These are phyloP conservation scores for Elmis aenea DNA, from an alignment of 2,888 invertebrate genomes.

Conservation along the genomic window DNA sequence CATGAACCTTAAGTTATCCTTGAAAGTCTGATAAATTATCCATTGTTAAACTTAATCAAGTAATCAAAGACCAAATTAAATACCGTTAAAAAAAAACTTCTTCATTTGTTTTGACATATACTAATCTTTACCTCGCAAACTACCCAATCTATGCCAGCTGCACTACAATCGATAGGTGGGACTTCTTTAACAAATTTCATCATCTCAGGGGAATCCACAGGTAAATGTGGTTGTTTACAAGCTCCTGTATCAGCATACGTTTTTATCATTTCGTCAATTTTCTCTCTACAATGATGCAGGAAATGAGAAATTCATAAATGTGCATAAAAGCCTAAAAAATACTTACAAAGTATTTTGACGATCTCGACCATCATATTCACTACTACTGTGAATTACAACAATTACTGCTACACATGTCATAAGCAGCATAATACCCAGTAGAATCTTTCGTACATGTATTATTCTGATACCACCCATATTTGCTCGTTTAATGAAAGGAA, in stretches of 20 bases:
- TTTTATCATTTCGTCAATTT: slow-evolving; percentile 49
- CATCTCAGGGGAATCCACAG: slow-evolving; percentile 66
- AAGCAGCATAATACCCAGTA: slow-evolving; percentile 5
- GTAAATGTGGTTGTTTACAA: slow-evolving; percentile 62
- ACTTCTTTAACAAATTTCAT: slow-evolving; percentile 63
- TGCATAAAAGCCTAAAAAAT: slow-evolving; percentile 2
- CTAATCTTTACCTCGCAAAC: slow-evolving; percentile 57
- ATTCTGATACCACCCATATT: slow-evolving; percentile 12
- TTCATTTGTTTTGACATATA: no score
- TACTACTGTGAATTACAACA: slow-evolving; percentile 19
- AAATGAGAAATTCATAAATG: slow-evolving; percentile 4
- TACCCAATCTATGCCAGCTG: slow-evolving; percentile 68
- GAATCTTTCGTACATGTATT: slow-evolving; percentile 8
- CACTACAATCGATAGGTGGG: slow-evolving; percentile 61
- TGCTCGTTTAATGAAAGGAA: no score
- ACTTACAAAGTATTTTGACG: slow-evolving; percentile 37
- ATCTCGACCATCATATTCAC: slow-evolving; percentile 29
- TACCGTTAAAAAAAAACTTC: no score
- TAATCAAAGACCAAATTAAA: no score
- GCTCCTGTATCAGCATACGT: slow-evolving; percentile 47
- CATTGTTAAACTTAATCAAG: no score
- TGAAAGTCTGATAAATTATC: no score
- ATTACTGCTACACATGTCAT: slow-evolving; percentile 16
- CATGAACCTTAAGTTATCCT: no score
- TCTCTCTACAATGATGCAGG: slow-evolving; percentile 37